A percentile compares a stretch with the other conserved stretches of the same genome.
Conservation (phyloP, 2,113 vertebrate genomes). For the Anguilla japonica region DNA sequence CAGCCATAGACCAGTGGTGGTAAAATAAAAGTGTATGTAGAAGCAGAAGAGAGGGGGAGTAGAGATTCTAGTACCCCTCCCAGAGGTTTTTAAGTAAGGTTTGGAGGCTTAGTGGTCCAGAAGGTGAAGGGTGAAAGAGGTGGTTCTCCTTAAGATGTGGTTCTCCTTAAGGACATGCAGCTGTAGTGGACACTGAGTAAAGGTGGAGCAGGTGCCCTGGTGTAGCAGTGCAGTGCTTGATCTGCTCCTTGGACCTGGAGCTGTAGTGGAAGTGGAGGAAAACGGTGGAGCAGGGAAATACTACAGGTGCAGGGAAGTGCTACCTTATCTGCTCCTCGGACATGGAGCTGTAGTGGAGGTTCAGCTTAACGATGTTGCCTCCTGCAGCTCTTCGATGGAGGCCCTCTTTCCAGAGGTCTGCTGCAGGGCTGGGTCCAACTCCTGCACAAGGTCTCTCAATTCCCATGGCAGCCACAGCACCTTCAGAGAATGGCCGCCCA, state of each 20-base stretch:
- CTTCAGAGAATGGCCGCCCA: slow-evolving; percentile 73
- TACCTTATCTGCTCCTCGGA: slow-evolving; percentile 81
- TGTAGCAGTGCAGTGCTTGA: slow-evolving; percentile 73
- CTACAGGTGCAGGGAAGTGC: neutral
- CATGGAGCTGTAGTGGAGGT: slow-evolving; percentile 83
- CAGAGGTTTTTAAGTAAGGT: no score
- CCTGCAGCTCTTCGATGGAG: slow-evolving; percentile 67
- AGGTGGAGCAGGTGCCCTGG: neutral
- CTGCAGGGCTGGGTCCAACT: slow-evolving; percentile 73
- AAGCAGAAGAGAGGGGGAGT: no score
- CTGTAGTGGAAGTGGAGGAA: no score
- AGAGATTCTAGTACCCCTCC: no score
- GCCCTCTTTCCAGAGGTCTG: slow-evolving; percentile 69
- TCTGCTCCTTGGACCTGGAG: slow-evolving; percentile 49
- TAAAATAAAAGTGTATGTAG: no score
- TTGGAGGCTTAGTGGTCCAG: no score
- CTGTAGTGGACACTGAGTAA: neutral
- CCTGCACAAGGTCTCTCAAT: slow-evolving; percentile 66
- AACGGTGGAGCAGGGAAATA: no score
- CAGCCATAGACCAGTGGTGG: no score
- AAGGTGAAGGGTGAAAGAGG: no score
- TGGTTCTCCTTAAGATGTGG: neutral
- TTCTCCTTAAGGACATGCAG: no score
- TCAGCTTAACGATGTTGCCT: slow-evolving; percentile 73
- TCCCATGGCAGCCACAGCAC: slow-evolving; percentile 77